Conservation (phyloP, 2,888 invertebrate genomes). For the Crioceris asparagi region DNA sequence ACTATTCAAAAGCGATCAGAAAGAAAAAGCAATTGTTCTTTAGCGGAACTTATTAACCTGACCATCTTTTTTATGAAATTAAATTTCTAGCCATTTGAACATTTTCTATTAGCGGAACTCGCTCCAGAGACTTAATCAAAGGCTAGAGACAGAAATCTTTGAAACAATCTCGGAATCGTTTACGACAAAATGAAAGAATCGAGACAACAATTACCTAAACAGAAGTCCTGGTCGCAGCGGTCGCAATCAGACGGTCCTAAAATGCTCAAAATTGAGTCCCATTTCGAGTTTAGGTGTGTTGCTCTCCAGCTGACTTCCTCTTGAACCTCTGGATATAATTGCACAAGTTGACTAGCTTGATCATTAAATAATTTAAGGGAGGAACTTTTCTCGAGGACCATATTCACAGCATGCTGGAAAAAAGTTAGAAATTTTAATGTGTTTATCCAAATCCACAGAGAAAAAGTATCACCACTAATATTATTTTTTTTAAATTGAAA, state of each 20-base stretch:
- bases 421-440: too few relatives aligned
- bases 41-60: too few relatives aligned
- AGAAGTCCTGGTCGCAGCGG: slow-evolving; percentile 32
- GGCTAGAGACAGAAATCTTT: too few relatives aligned
- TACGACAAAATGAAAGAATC: too few relatives aligned
- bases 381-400: slow-evolving; percentile 60
- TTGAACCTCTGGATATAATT: slow-evolving; percentile 48
- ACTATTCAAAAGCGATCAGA: too few relatives aligned
- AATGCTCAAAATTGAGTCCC: slow-evolving; percentile 64
- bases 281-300: slow-evolving; percentile 64
- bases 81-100: too few relatives aligned
- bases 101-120: too few relatives aligned
- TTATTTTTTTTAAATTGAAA: too few relatives aligned
- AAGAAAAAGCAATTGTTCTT: too few relatives aligned
- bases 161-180: too few relatives aligned
- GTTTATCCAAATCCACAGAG: slow-evolving; percentile 8
- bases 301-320: slow-evolving; percentile 64
- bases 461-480: background rate
- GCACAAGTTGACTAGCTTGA: slow-evolving; percentile 61
- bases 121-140: too few relatives aligned
- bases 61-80: too few relatives aligned
- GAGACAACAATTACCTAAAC: slow-evolving; percentile 30
- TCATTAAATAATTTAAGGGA: slow-evolving; percentile 66
- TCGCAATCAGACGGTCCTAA: slow-evolving; percentile 49
- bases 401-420: slow-evolving; percentile 63